phyloP scores from a whole-genome alignment of 2,113 vertebrate genomes.

The Micromys minutus region DNA sequence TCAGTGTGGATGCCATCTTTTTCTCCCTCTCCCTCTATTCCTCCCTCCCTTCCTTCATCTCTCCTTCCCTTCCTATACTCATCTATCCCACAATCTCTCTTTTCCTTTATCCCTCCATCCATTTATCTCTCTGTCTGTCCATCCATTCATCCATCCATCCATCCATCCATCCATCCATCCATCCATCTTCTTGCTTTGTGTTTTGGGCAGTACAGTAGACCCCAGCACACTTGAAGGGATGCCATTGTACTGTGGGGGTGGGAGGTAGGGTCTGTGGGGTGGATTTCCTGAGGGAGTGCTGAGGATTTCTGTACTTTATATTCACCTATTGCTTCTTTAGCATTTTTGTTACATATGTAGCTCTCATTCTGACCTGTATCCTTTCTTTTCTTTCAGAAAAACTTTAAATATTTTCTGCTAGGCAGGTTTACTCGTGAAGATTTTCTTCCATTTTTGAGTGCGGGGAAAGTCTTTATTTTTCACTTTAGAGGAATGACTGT shows the following conservation, averaged over 20 bases:
- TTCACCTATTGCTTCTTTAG: background rate
- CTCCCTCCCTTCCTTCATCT: no score
- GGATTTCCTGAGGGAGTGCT: background rate
- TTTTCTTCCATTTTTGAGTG: background rate
- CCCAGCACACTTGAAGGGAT: background rate
- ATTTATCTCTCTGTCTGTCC: no score
- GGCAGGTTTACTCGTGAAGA: background rate
- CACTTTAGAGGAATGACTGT: background rate
- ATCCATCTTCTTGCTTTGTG: background rate
- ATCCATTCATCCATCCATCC: background rate
- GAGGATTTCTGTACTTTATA: background rate
- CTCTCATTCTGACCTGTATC: background rate
- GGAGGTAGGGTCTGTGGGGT: background rate
- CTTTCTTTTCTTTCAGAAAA: background rate
- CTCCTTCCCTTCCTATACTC: fast-evolving
- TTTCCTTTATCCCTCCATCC: background rate
- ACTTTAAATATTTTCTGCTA: conserved; percentile 1
- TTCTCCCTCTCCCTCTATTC: fast-evolving
- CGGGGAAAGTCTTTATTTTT: conserved; percentile 7
- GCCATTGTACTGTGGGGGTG: background rate
- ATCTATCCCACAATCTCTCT: fast-evolving
- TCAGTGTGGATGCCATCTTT: background rate
- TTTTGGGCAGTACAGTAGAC: background rate
- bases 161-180: background rate
- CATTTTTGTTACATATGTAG: background rate